phyloP scores from a whole-genome alignment of 2,888 invertebrate species.

The Orthonychiurus folsomi region DNA sequence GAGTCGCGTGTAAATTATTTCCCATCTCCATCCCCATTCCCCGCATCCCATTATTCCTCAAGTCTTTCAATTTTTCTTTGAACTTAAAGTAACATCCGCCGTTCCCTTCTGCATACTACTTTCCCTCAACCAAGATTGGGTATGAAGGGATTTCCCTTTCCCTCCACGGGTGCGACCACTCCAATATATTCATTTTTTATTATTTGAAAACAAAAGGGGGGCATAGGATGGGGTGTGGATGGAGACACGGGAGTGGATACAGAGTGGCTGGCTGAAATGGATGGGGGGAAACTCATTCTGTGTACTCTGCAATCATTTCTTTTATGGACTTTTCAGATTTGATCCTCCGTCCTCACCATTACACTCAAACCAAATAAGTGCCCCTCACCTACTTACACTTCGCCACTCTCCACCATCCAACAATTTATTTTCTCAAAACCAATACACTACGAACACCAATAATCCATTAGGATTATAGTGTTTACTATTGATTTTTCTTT shows the following conservation, averaged over 20 bases:
- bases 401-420: not conserved
- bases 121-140: too few species aligned
- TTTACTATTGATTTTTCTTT: not conserved
- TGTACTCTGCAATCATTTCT: not conserved
- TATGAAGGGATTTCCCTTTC: too few species aligned
- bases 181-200: not conserved
- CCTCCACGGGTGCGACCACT: too few species aligned
- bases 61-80: too few species aligned
- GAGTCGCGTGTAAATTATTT: constrained; percentile 4
- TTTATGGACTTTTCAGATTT: constrained; percentile 1
- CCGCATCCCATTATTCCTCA: too few species aligned
- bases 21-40: not conserved
- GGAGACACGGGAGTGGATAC: not conserved
- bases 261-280: not conserved
- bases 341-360: not conserved
- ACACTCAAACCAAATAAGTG: not conserved
- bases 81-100: too few species aligned
- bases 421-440: not conserved
- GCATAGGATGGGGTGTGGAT: not conserved
- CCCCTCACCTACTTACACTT: not conserved
- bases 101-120: too few species aligned
- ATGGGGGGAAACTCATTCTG: not conserved
- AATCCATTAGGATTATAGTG: not conserved
- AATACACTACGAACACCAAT: not conserved
- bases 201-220: not conserved